Percentiles rank a stretch among this genome's conserved stretches.
Evolutionary conservation across 2,113 vertebrate species (phyloP).

Genomic region (Thamnaconus septentrionalis): DNA sequence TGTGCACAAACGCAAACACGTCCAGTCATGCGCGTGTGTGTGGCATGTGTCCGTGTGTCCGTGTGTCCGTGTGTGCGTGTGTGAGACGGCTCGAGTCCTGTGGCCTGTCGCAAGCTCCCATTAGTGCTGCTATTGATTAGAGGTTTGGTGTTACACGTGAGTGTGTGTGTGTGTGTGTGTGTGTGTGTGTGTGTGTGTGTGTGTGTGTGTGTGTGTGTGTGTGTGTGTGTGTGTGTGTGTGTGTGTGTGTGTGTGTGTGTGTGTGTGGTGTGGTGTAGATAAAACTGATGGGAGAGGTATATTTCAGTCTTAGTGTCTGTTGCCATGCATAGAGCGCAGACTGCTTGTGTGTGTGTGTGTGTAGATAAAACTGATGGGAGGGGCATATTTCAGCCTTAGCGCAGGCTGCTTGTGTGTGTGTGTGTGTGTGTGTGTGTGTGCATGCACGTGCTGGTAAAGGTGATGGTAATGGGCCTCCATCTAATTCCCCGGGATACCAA

Average conservation of each 20-base stretch:
- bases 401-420: no score
- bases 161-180: constrained; percentile 9
- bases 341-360: constrained; percentile 10
- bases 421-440: no score
- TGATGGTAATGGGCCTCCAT: constrained; percentile 50
- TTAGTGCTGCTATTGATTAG: constrained; percentile 54
- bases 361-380: no score
- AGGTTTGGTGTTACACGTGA: constrained; percentile 26
- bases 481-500: constrained; percentile 45
- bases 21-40: constrained; percentile 18
- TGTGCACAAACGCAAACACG: constrained; percentile 36
- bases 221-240: constrained; percentile 17
- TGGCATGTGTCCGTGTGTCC: constrained; percentile 22
- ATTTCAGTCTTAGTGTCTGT: constrained; percentile 27
- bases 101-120: constrained; percentile 29
- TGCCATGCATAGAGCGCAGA: constrained; percentile 25
- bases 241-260: neutral
- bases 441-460: no score
- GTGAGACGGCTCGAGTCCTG: constrained; percentile 4
- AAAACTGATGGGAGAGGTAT: constrained; percentile 4
- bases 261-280: neutral
- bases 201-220: neutral
- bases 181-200: constrained; percentile 3
- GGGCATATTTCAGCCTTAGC: no score
- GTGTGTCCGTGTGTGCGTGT: constrained; percentile 28